Percentiles rank a stretch among this genome's conserved stretches.
These are phyloP conservation scores for Agrypnus murinus DNA, from an alignment of 2,888 invertebrate genomes.

Conservation along the genomic window DNA sequence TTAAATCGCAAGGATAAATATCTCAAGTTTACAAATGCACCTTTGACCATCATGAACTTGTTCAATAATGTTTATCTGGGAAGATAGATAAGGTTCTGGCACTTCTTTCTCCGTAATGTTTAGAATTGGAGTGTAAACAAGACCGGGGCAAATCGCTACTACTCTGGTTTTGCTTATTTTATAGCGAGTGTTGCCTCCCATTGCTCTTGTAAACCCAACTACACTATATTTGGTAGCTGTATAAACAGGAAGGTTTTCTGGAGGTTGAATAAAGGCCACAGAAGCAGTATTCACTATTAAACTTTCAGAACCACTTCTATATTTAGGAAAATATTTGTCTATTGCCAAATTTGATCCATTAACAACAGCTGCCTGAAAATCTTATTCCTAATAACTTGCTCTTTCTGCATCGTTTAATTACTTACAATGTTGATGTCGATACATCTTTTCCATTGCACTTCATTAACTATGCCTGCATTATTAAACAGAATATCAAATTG, in stretches of 20 bases:
- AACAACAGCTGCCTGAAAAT: constrained; percentile 46
- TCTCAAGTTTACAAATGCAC: too few species aligned
- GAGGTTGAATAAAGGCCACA: constrained; percentile 49
- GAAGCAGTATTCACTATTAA: constrained; percentile 58
- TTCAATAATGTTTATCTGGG: too few species aligned
- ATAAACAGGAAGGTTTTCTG: constrained; percentile 28
- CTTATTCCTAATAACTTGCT: background rate
- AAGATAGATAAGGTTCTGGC: background rate
- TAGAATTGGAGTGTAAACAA: constrained; percentile 32
- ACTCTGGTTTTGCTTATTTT: constrained; percentile 42
- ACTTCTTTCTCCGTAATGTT: background rate
- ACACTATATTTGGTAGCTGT: constrained; percentile 33
- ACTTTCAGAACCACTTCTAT: constrained; percentile 55
- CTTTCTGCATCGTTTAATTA: constrained; percentile 18
- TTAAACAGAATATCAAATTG: constrained; percentile 54
- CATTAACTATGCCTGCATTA: constrained; percentile 55
- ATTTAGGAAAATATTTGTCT: constrained; percentile 56
- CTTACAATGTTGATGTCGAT: constrained; percentile 56
- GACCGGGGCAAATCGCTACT: constrained; percentile 53
- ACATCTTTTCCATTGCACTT: constrained; percentile 53
- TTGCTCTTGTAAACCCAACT: constrained; percentile 45
- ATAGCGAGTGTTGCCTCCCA: constrained; percentile 38
- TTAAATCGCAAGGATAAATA: too few species aligned
- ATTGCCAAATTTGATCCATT: constrained; percentile 54
- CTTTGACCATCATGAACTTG: too few species aligned